Conservation (phyloP, 1,140 invertebrate species). For the Magallana angulata region DNA sequence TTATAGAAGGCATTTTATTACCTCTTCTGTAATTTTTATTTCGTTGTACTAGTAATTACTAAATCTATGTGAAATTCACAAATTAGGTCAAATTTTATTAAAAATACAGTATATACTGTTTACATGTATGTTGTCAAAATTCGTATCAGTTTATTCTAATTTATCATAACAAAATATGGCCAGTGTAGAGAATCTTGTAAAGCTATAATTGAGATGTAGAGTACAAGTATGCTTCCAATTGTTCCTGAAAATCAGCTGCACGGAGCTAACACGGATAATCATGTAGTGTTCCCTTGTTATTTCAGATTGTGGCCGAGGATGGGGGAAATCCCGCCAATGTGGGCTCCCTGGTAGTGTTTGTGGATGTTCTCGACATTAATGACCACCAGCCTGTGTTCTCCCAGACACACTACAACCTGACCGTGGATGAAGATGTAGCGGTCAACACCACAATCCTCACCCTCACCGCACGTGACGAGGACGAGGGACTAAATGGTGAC, state of each 20-base stretch:
- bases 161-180: too few species aligned
- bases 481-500: constrained; percentile 96
- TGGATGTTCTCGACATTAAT: constrained; percentile 81
- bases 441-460: constrained; percentile 91
- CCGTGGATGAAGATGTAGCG: constrained; percentile 83
- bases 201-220: too few species aligned
- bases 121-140: too few species aligned
- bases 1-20: too few species aligned
- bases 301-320: constrained; percentile 63
- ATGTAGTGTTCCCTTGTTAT: background rate
- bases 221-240: too few species aligned
- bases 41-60: too few species aligned
- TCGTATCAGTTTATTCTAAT: too few species aligned
- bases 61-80: too few species aligned
- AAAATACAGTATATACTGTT: too few species aligned
- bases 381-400: constrained; percentile 72
- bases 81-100: too few species aligned
- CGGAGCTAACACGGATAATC: background rate
- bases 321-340: constrained; percentile 80
- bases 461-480: constrained; percentile 95
- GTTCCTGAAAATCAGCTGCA: background rate
- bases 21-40: too few species aligned
- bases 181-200: too few species aligned
- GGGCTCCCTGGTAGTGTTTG: constrained; percentile 49
- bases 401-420: constrained; percentile 87